Conservation (phyloP, 2,797 vertebrate species). For the Neosilurus hyrtlii region DNA sequence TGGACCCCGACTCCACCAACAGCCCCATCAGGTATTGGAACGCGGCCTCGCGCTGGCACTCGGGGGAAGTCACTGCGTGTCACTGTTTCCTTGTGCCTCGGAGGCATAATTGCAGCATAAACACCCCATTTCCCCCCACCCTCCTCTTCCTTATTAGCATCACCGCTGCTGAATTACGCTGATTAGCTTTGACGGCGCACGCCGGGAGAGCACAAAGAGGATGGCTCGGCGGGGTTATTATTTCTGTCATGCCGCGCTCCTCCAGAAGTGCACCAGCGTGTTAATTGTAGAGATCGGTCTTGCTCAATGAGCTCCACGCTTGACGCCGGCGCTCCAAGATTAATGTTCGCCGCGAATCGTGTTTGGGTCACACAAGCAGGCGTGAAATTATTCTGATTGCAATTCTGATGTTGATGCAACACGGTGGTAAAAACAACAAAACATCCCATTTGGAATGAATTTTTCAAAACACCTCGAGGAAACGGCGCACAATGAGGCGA, state of each 20-base stretch:
- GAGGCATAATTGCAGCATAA: slow-evolving; percentile 34
- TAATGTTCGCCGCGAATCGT: slow-evolving; percentile 40
- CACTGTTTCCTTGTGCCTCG: slow-evolving; percentile 2
- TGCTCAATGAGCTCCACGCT: slow-evolving; percentile 46
- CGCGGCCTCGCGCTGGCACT: background rate
- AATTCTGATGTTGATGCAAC: slow-evolving; percentile 34
- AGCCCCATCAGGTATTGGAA: slow-evolving; percentile 79
- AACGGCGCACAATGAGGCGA: background rate
- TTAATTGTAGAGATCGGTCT: slow-evolving; percentile 45
- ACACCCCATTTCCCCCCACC: slow-evolving; percentile 14
- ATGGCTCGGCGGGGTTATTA: slow-evolving; percentile 37
- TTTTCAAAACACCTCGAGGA: slow-evolving; percentile 10
- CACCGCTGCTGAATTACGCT: slow-evolving; percentile 38
- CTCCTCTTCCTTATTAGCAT: slow-evolving; percentile 28
- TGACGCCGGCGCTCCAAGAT: slow-evolving; percentile 37
- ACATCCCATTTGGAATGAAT: slow-evolving; percentile 28
- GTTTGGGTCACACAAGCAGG: slow-evolving; percentile 40
- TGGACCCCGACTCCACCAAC: slow-evolving; percentile 81
- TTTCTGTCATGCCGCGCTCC: slow-evolving; percentile 45
- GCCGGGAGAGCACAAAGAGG: slow-evolving; percentile 36
- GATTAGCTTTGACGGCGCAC: slow-evolving; percentile 35
- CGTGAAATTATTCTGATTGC: slow-evolving; percentile 34
- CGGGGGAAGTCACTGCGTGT: background rate
- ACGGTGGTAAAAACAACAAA: slow-evolving; percentile 41
- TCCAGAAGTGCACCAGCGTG: slow-evolving; percentile 41